phyloP scores from a whole-genome alignment of 2,888 invertebrate species.

The Lampropteryx suffumata region DNA sequence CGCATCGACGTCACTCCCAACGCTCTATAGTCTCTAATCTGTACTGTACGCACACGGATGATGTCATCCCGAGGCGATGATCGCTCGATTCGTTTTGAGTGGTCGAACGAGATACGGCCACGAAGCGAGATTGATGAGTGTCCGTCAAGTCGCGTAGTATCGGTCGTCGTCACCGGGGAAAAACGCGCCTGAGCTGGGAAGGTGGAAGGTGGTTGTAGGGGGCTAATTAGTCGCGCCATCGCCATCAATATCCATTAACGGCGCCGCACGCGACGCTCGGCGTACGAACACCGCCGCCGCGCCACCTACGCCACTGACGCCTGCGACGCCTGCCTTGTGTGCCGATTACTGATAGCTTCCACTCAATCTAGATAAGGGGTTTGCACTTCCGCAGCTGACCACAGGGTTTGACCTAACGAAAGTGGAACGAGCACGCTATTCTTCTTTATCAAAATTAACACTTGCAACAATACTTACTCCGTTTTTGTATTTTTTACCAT shows the following conservation, averaged over 20 bases:
- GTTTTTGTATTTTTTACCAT: no score
- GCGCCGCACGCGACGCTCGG: constrained; percentile 75
- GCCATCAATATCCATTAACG: constrained; percentile 81
- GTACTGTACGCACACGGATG: constrained; percentile 53
- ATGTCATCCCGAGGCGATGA: constrained; percentile 55
- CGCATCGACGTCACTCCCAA: constrained; percentile 59
- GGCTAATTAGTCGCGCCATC: constrained; percentile 76
- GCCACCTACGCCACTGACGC: constrained; percentile 37
- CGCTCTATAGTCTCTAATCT: constrained; percentile 52
- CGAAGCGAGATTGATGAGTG: constrained; percentile 55
- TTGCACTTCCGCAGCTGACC: constrained; percentile 63
- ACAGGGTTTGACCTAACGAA: constrained; percentile 44
- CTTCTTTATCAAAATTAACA: constrained; percentile 20
- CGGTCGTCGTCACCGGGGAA: constrained; percentile 48
- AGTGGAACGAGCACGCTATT: constrained; percentile 41
- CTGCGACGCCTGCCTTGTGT: constrained; percentile 36
- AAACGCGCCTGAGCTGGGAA: constrained; percentile 50
- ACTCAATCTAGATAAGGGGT: constrained; percentile 59
- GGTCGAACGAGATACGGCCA: constrained; percentile 49
- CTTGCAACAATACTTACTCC: constrained; percentile 1
- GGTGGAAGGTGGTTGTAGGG: constrained; percentile 56
- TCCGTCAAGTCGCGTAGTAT: constrained; percentile 48
- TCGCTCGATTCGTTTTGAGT: constrained; percentile 50
- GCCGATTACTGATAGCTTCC: constrained; percentile 59
- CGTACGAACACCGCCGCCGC: constrained; percentile 42